Evolutionary conservation across 2,888 invertebrate genomes (phyloP).

Genomic region (Dasysyrphus tricinctus): DNA sequence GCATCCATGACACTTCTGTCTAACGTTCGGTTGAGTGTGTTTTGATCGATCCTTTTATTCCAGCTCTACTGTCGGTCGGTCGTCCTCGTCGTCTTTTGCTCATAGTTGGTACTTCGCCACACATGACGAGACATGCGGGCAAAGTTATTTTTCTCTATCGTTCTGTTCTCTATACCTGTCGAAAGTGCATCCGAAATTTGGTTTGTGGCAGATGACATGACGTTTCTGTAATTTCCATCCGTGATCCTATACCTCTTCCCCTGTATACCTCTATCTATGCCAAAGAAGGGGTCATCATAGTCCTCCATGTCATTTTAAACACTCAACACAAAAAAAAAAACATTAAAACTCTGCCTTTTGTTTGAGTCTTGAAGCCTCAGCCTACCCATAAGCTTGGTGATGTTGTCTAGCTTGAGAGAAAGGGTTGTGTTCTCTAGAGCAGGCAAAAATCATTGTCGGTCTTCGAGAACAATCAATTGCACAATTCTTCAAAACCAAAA

Average conservation of each 20-base stretch:
- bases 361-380: conserved; percentile 25
- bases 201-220: conserved; percentile 72
- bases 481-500: conserved; percentile 51
- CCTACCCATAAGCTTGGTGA: background rate
- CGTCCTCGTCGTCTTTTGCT: conserved; percentile 14
- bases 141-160: conserved; percentile 14
- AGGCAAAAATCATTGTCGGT: conserved; percentile 47
- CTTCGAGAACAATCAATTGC: conserved; percentile 67
- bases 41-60: conserved; percentile 52
- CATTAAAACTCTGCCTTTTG: conserved; percentile 4
- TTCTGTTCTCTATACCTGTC: conserved; percentile 23
- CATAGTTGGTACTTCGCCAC: conserved; percentile 25
- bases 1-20: conserved; percentile 53
- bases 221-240: conserved; percentile 61
- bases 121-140: conserved; percentile 53
- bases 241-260: conserved; percentile 42
- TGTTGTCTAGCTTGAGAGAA: conserved; percentile 26
- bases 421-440: conserved; percentile 1
- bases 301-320: conserved; percentile 1
- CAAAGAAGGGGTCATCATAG: conserved; percentile 18
- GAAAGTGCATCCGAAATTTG: conserved; percentile 69
- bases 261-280: background rate
- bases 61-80: background rate
- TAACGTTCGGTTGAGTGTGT: conserved; percentile 37
- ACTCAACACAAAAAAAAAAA: background rate